Evolutionary conservation across 2,888 invertebrate species (phyloP).

Genomic region (Amiota communis): DNA sequence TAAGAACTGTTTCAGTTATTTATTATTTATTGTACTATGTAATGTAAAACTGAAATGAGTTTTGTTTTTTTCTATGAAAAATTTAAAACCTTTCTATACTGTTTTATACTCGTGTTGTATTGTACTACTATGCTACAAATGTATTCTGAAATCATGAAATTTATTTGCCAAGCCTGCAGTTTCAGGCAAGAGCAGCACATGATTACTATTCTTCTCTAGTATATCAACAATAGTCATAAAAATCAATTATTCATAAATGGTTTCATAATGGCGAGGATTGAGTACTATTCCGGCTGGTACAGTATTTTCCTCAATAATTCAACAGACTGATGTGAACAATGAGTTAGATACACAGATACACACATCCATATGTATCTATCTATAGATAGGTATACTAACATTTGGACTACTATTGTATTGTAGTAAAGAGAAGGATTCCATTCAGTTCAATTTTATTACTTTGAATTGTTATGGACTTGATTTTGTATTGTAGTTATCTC

Average conservation of each 20-base stretch:
- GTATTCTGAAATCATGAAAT: neutral
- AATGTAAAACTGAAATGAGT: neutral
- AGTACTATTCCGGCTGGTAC: neutral
- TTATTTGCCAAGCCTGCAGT: neutral
- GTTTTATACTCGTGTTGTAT: neutral
- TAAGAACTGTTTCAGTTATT: no score
- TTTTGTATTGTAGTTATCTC: no score
- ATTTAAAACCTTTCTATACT: neutral
- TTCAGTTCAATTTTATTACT: no score
- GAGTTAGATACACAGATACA: no score
- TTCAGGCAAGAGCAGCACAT: neutral
- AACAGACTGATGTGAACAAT: neutral
- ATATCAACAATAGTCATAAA: slow-evolving; percentile 20
- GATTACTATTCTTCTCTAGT: slow-evolving; percentile 24
- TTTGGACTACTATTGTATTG: no score
- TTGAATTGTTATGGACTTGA: no score
- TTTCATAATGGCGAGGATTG: slow-evolving; percentile 6
- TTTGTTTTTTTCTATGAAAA: neutral
- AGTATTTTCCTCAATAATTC: neutral
- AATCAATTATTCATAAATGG: slow-evolving; percentile 31
- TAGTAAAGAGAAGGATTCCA: no score
- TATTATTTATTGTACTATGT: neutral
- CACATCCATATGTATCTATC: no score
- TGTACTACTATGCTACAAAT: neutral
- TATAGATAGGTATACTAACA: no score